These are phyloP conservation scores for Aplidium turbinatum DNA, from an alignment of 23 tunicate genomes.

Conservation along the genomic window DNA sequence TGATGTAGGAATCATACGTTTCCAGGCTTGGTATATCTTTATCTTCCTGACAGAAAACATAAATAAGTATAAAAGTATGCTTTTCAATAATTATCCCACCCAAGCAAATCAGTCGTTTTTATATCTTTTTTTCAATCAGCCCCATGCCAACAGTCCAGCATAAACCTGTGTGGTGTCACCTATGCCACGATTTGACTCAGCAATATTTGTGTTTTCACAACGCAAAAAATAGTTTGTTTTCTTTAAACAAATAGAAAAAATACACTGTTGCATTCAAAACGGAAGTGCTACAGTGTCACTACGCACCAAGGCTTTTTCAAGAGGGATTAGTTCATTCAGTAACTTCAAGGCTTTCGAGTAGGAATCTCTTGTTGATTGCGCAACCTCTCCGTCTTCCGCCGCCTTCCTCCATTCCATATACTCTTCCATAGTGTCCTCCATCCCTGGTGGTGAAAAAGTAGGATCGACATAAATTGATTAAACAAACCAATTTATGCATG, in stretches of 20 bases:
- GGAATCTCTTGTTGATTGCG: constrained; percentile 4
- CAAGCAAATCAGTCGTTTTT: no score
- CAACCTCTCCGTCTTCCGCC: constrained; percentile 67
- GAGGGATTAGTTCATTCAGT: constrained; percentile 53
- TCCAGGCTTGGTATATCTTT: constrained; percentile 35
- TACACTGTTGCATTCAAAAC: no score
- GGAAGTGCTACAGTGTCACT: no score
- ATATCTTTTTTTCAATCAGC: no score
- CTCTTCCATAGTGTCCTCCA: constrained; percentile 74
- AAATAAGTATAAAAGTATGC: no score
- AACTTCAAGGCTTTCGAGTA: constrained; percentile 44
- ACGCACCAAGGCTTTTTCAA: constrained; percentile 67
- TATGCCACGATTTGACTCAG: no score
- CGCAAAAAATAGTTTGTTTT: no score
- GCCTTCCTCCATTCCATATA: constrained; percentile 61
- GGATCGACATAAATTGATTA: not conserved
- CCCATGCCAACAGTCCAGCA: no score
- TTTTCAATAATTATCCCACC: no score
- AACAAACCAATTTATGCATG: not conserved
- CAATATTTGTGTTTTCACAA: no score
- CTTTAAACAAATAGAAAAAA: no score
- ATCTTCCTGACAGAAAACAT: constrained; percentile 1
- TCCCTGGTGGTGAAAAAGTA: constrained; percentile 66
- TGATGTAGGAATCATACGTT: constrained; percentile 60
- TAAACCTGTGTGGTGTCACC: no score